phyloP scores from a whole-genome alignment of 2,888 invertebrate genomes.

The Caenorhabditis angaria region DNA sequence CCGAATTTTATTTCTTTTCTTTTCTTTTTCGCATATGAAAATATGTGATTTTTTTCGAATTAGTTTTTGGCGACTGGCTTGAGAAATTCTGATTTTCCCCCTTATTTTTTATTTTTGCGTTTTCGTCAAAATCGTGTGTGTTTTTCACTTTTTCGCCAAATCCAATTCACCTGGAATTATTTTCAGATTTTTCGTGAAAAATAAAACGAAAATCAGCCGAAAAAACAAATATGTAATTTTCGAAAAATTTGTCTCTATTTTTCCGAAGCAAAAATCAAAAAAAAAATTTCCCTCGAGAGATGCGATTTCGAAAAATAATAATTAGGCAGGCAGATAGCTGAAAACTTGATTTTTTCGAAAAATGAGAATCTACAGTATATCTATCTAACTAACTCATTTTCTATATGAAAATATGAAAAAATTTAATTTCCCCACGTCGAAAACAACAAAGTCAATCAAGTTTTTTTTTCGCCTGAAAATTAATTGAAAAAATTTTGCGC shows the following conservation, averaged over 20 bases:
- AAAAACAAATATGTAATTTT: not conserved
- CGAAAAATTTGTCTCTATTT: not conserved
- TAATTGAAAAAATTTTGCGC: not conserved
- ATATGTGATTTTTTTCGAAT: not conserved
- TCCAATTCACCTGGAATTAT: not conserved
- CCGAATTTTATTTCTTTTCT: not conserved
- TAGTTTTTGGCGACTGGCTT: not conserved
- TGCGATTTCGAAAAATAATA: not conserved
- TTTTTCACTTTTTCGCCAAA: no score
- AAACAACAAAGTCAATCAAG: conserved; percentile 2
- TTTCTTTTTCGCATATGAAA: not conserved
- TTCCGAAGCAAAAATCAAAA: conserved; percentile 1
- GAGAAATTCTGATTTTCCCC: not conserved
- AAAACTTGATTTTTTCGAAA: not conserved
- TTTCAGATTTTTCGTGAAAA: not conserved
- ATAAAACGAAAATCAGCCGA: not conserved
- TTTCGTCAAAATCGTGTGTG: no score
- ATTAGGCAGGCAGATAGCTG: not conserved
- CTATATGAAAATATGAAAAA: conserved; percentile 3
- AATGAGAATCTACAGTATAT: not conserved
- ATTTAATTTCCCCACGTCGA: conserved; percentile 4
- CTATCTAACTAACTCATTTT: not conserved
- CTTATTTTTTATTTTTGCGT: not conserved
- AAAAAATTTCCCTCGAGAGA: not conserved
- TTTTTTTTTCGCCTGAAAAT: conserved; percentile 4